Percentiles rank a stretch among this genome's conserved stretches.
phyloP scores from a whole-genome alignment of 2,888 invertebrate genomes.

The Ornithoptera alexandrae region DNA sequence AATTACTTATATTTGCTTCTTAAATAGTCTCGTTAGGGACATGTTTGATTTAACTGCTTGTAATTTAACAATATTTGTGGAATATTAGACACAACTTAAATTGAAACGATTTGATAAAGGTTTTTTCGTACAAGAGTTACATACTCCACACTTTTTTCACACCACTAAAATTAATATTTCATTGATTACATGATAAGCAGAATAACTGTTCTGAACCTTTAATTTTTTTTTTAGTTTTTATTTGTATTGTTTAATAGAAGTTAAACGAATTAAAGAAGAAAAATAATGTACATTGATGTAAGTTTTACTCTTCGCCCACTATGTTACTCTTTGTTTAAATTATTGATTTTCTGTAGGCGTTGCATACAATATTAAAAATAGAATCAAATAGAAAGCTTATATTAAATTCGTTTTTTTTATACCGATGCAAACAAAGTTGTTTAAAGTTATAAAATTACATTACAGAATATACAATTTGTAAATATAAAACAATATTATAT shows the following conservation, averaged over 20 bases:
- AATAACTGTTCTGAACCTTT: not conserved
- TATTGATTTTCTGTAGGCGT: slow-evolving; percentile 11
- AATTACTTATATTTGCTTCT: too few species aligned
- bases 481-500: too few species aligned
- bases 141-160: slow-evolving; percentile 4
- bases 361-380: not conserved
- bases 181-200: not conserved
- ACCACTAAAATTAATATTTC: not conserved
- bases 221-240: too few species aligned
- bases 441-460: too few species aligned
- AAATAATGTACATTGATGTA: not conserved
- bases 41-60: too few species aligned
- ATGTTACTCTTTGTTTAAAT: slow-evolving; percentile 10
- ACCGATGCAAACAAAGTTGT: too few species aligned
- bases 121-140: slow-evolving; percentile 20
- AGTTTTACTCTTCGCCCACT: slow-evolving; percentile 18
- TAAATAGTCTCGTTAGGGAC: too few species aligned
- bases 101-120: slow-evolving; percentile 2
- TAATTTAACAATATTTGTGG: too few species aligned
- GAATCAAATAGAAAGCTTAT: too few species aligned
- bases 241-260: not conserved
- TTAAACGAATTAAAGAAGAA: slow-evolving; percentile 7
- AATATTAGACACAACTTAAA: too few species aligned
- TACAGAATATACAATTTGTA: too few species aligned
- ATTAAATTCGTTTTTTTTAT: too few species aligned